phyloP scores from a whole-genome alignment of 1,140 invertebrate species.

The Wasmannia auropunctata region DNA sequence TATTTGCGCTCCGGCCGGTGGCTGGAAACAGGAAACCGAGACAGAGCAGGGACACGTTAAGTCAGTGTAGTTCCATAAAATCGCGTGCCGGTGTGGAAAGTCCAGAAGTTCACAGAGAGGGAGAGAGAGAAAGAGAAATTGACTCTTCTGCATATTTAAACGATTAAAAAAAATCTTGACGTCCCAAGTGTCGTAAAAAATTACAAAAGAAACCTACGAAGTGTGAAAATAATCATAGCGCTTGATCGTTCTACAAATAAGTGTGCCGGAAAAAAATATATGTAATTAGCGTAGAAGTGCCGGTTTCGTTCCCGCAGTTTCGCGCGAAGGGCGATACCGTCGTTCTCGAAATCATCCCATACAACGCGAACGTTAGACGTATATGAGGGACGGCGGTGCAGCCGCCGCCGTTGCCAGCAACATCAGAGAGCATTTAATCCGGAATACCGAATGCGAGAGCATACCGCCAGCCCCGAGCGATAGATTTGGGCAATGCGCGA shows the following conservation, averaged over 20 bases:
- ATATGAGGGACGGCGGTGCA: constrained; percentile 8
- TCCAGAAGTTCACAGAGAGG: constrained; percentile 25
- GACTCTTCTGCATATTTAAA: neutral
- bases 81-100: neutral
- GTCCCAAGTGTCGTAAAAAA: neutral
- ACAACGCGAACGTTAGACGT: neutral
- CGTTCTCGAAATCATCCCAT: neutral
- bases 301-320: neutral
- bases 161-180: neutral
- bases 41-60: neutral
- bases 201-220: neutral
- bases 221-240: neutral
- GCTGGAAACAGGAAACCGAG: constrained; percentile 48
- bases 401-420: constrained; percentile 51
- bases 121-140: neutral
- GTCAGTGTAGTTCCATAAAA: neutral
- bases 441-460: constrained; percentile 75
- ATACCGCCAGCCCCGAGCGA: constrained; percentile 77
- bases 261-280: neutral
- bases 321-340: neutral
- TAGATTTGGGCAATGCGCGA: constrained; percentile 83
- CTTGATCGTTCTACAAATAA: neutral
- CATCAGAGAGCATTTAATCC: constrained; percentile 81
- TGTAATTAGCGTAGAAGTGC: neutral
- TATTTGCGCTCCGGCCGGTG: constrained; percentile 38